phyloP scores from a whole-genome alignment of 1,140 invertebrate species.

The Agrilus planipennis region DNA sequence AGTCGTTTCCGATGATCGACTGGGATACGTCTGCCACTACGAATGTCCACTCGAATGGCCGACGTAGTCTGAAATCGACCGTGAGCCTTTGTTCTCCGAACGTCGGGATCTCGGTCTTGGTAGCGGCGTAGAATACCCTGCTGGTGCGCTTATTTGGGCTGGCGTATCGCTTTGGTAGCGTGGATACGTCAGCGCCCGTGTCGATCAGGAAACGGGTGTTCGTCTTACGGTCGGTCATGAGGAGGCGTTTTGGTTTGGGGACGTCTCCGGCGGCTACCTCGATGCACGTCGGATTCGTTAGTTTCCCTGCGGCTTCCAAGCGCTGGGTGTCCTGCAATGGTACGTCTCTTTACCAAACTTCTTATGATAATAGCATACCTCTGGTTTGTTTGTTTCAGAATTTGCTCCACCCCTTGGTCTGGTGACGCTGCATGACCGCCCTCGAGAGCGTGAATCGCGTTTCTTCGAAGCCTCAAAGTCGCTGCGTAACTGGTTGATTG shows the following conservation, averaged over 20 bases:
- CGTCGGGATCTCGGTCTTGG: slow-evolving; percentile 22
- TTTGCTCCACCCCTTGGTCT: too few species aligned
- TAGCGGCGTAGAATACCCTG: slow-evolving; percentile 19
- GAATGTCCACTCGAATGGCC: slow-evolving; percentile 29
- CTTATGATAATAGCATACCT: slow-evolving; percentile 17
- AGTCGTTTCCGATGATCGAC: slow-evolving; percentile 33
- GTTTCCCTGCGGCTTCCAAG: slow-evolving; percentile 7
- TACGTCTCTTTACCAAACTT: slow-evolving; percentile 15
- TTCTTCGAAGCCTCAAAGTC: too few species aligned
- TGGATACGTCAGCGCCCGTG: slow-evolving; percentile 8
- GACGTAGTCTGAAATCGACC: slow-evolving; percentile 24
- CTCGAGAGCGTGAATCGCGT: neutral
- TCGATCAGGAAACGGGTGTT: slow-evolving; percentile 10
- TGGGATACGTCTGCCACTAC: slow-evolving; percentile 28
- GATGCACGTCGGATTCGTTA: neutral
- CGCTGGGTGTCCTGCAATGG: slow-evolving; percentile 16
- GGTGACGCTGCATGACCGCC: slow-evolving; percentile 6
- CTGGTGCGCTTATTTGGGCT: neutral
- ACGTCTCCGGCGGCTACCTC: neutral
- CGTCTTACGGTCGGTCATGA: slow-evolving; percentile 11
- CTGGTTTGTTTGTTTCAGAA: too few species aligned
- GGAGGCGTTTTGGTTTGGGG: neutral
- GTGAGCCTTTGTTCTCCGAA: slow-evolving; percentile 25
- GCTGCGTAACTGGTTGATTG: too few species aligned
- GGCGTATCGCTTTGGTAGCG: neutral